Evolutionary conservation across 2,888 invertebrate species (phyloP), one percentile per base, ranked within the genome.

Genomic region (Lepidonotus clava): DNA sequence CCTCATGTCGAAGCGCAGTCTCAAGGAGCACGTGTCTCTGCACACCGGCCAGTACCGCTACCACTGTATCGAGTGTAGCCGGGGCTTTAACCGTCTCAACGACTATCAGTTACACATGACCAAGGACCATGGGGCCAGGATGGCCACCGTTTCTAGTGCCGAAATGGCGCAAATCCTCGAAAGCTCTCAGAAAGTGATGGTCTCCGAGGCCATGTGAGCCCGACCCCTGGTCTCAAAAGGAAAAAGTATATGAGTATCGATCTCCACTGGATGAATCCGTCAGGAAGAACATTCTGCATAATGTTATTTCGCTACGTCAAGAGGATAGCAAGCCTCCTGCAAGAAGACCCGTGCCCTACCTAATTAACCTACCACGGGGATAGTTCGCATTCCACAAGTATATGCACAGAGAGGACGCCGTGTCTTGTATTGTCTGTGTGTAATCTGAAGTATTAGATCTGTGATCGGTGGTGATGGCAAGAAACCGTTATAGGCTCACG

Each of bases 1-100:
- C 61, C 56, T 83, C 21, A 83, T 56, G 83, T 83, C 83, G n/a
- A 83, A 83, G n/a, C 83, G 83, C 53, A 56, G 83, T 53, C 56
- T 83, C 1, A 56, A 83, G 56, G 53, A 56, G 24, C 83, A 83
- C 24, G 83, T 83, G 11, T 56, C 53, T 2, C 83, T 80, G 1
- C 80, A 80, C 51, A 80, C 80, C 34, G 80, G 80, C 28, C 80
- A 80, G 80, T 80, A 80, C n/a, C 80, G 80, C 46, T 80, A 80
- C 46, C 80, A 80, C 46, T 80, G 80, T 28, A 80, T 80, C 28
- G 80, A 80, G 32, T 80, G 80, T 24, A 80, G 80, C 21, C 80
- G 80, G 0, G 80, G 80, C 41, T 80, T 80, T 46, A 80, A 80
- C 80, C 41, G 80, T 24, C 80, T 80, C 51, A 80, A 80, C 24